phyloP scores from a whole-genome alignment of 2,888 invertebrate species.

The Agrotis exclamationis region DNA sequence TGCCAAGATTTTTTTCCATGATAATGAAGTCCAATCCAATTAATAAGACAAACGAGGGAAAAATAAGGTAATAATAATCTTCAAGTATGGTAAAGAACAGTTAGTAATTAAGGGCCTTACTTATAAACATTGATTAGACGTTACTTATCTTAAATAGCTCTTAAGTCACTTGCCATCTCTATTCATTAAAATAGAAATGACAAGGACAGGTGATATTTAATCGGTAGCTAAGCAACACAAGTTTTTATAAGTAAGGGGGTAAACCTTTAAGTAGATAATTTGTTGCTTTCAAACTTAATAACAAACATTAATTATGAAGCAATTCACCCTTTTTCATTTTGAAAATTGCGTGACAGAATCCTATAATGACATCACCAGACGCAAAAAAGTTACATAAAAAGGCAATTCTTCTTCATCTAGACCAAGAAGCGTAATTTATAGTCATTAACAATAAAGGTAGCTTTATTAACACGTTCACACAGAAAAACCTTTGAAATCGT shows the following conservation, averaged over 20 bases:
- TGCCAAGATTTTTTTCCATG: not conserved
- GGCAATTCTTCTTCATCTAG: slow-evolving; percentile 38
- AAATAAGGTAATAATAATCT: not conserved
- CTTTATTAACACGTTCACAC: slow-evolving; percentile 54
- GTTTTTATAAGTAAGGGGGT: no score
- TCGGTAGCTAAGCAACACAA: no score
- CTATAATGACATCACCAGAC: slow-evolving; percentile 18
- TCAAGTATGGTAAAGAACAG: slow-evolving; percentile 3
- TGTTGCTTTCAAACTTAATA: slow-evolving; percentile 9
- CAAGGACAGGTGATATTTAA: no score
- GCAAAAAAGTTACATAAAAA: slow-evolving; percentile 41
- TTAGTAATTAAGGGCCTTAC: slow-evolving; percentile 6
- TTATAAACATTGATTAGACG: no score
- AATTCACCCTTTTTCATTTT: slow-evolving; percentile 21
- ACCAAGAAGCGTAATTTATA: slow-evolving; percentile 46
- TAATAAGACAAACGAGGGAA: not conserved
- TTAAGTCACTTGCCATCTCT: no score
- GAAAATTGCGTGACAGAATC: slow-evolving; percentile 26
- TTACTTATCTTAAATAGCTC: no score
- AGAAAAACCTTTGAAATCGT: slow-evolving; percentile 55
- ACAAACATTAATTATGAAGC: not conserved
- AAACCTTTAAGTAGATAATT: slow-evolving; percentile 3
- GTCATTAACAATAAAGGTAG: slow-evolving; percentile 41
- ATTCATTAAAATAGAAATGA: no score
- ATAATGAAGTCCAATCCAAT: not conserved